These are phyloP conservation scores for Ciconia boyciana DNA, from an alignment of 2,113 vertebrate species.

Conservation along the genomic window DNA sequence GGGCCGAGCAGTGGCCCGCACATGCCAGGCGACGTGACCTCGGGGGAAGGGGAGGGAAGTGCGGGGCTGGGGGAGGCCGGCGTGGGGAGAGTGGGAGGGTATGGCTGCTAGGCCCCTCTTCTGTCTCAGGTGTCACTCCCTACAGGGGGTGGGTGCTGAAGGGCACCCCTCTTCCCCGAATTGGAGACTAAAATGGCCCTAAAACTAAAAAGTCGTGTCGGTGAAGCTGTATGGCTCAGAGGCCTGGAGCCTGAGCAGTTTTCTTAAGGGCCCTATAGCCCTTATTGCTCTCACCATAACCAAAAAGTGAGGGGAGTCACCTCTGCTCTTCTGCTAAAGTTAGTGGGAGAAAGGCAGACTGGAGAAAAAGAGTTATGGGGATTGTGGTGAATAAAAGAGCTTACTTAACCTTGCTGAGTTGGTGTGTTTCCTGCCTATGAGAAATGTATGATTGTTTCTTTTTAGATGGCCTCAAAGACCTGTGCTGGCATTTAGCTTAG, in stretches of 20 bases:
- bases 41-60: background rate
- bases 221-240: background rate
- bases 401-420: background rate
- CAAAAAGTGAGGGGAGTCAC: background rate
- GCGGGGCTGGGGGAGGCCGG: too few species aligned
- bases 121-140: background rate
- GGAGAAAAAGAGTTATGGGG: background rate
- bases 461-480: background rate
- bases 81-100: background rate
- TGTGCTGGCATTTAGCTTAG: background rate
- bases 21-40: fast-evolving
- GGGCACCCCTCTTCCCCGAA: background rate
- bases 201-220: fast-evolving
- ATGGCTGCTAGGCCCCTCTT: background rate
- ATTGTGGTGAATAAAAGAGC: background rate
- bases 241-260: background rate
- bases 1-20: too few species aligned
- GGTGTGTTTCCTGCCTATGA: background rate
- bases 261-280: background rate
- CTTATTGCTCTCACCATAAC: background rate
- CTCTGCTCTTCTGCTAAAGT: background rate
- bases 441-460: background rate
- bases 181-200: too few species aligned
- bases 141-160: fast-evolving
- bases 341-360: background rate